Evolutionary conservation across 2,888 invertebrate genomes (phyloP).

Genomic region (Kuschelorhynchus macadamiae): DNA sequence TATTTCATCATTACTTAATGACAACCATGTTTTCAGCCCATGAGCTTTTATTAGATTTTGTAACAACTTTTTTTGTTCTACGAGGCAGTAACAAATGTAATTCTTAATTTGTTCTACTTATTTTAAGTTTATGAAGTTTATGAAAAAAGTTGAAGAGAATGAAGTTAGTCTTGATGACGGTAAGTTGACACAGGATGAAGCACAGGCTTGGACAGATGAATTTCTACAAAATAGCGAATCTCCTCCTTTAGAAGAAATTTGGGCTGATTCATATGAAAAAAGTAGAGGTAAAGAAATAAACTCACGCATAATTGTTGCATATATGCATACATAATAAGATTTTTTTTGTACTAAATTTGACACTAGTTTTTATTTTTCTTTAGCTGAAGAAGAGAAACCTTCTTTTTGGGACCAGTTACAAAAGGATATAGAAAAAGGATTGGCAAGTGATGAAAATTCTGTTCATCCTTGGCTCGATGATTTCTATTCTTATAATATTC

Average conservation of each 20-base stretch:
- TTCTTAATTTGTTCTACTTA: too few species aligned
- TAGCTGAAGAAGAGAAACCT: slow-evolving; percentile 71
- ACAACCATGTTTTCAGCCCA: too few species aligned
- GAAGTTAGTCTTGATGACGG: slow-evolving; percentile 73
- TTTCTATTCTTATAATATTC: slow-evolving; percentile 73
- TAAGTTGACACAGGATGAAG: slow-evolving; percentile 66
- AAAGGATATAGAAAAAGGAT: slow-evolving; percentile 85
- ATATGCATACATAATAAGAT: too few species aligned
- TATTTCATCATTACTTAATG: slow-evolving; percentile 8
- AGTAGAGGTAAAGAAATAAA: too few species aligned
- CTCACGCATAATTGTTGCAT: too few species aligned
- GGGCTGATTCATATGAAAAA: slow-evolving; percentile 64
- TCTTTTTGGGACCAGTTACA: slow-evolving; percentile 77
- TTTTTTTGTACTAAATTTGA: neutral
- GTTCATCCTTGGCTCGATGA: slow-evolving; percentile 83
- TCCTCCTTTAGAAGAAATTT: slow-evolving; percentile 57
- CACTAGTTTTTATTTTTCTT: slow-evolving; percentile 19
- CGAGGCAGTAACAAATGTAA: too few species aligned
- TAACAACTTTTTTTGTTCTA: too few species aligned
- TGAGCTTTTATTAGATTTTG: too few species aligned
- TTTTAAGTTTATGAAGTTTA: slow-evolving; percentile 85
- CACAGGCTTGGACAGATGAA: slow-evolving; percentile 69
- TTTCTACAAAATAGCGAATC: slow-evolving; percentile 62
- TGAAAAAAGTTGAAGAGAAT: slow-evolving; percentile 83
- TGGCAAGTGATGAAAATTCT: slow-evolving; percentile 72